These are phyloP conservation scores for Rhegmatorhina hoffmannsi DNA, from an alignment of 2,113 vertebrate genomes.

Conservation along the genomic window DNA sequence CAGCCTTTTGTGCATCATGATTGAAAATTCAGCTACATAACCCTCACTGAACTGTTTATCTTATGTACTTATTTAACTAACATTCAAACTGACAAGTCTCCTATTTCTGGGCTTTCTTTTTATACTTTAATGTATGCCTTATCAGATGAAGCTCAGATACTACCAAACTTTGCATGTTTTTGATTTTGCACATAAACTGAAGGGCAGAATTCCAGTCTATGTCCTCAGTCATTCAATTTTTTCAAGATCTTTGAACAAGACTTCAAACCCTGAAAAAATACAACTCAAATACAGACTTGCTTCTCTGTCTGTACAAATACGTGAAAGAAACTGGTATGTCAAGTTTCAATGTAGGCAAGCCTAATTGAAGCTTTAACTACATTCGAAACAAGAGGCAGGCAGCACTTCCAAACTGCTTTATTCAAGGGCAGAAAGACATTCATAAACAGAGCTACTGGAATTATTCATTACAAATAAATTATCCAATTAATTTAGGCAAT, in stretches of 20 bases:
- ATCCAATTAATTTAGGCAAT: conserved; percentile 64
- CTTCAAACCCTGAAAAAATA: conserved; percentile 83
- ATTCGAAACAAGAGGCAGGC: conserved; percentile 71
- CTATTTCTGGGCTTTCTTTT: conserved; percentile 78
- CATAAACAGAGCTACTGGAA: conserved; percentile 34
- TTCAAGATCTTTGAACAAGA: conserved; percentile 81
- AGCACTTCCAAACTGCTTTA: conserved; percentile 58
- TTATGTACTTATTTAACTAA: conserved; percentile 87
- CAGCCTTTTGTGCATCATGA: conserved; percentile 66
- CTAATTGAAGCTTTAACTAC: conserved; percentile 80
- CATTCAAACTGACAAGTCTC: conserved; percentile 84
- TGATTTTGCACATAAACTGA: conserved; percentile 82
- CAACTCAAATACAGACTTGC: conserved; percentile 78
- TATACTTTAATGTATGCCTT: conserved; percentile 78
- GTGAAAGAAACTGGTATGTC: conserved; percentile 78
- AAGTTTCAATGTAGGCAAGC: conserved; percentile 70
- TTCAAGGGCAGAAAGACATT: conserved; percentile 76
- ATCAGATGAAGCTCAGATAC: conserved; percentile 78
- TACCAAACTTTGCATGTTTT: conserved; percentile 85
- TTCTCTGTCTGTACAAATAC: conserved; percentile 80
- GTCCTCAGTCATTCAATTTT: conserved; percentile 81
- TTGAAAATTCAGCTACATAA: conserved; percentile 83
- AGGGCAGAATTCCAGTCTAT: conserved; percentile 81
- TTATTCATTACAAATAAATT: conserved; percentile 69
- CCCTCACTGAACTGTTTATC: conserved; percentile 82